Evolutionary conservation across 1,140 invertebrate species (phyloP), one percentile per base, ranked within the genome.

Genomic region (Drosophila nigrodunni): DNA sequence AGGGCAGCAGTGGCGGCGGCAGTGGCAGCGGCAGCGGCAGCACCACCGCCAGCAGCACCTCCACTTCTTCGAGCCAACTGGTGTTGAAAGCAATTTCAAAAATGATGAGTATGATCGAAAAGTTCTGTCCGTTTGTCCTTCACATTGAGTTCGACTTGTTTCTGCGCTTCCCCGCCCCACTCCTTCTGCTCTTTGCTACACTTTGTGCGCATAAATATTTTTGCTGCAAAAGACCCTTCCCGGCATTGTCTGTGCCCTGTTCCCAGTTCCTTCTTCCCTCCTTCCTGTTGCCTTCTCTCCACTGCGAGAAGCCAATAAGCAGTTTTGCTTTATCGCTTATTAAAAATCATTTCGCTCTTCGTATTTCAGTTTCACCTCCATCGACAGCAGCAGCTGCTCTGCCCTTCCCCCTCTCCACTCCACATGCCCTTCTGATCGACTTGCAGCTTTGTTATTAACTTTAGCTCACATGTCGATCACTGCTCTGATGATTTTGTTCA

Each of bases 11-110:
- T 5, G 6, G 25, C 37, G 25, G 15, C 10, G 11, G 7, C 15
- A 43, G 18, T 21, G 18, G 15, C 37, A 54, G 21, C 41, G 25
- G 21, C 50, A 58, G 15, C 65, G 25, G 46, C 47, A 80, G 46
- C 47, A 80, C 25, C 69, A 68, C 11, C 52, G 44, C 10, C 50
- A 57, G 7, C 35, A 43, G 5, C 52, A 39, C 52, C 13, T 10
- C 46, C 46, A 47, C 34, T 15, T 37, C 52, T 10, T 13, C 50
- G 54, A 49, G 25, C 25, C 54, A 85, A 90, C 87, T 92, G 90
- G 90, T 92, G 90, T 92, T 92, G 90, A 92, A 92, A 92, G 90
- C 90, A 92, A 92, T 92, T 92, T 92, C 81, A 92, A 91, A 91
- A 92, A 92, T 92, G 90, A 91, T 91, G 90, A 91, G 90, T 91